A percentile compares a stretch with the other conserved stretches of the same genome.
phyloP scores from a whole-genome alignment of 2,888 invertebrate genomes.

The Augiades crinisus region DNA sequence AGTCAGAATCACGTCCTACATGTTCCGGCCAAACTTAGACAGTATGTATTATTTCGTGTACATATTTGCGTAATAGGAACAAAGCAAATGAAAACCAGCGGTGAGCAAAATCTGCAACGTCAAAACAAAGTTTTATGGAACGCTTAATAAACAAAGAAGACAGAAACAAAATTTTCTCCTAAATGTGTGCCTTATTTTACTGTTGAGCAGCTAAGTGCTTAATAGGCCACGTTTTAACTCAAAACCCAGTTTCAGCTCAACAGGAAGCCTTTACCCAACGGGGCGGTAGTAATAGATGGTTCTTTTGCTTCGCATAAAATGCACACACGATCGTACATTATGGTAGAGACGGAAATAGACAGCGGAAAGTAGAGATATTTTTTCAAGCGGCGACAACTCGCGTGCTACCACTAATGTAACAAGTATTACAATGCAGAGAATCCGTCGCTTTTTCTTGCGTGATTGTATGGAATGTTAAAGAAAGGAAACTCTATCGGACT shows the following conservation, averaged over 20 bases:
- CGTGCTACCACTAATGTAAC: conserved; percentile 1
- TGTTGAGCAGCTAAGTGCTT: neutral
- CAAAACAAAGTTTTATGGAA: too few species aligned
- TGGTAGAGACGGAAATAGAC: conserved; percentile 10
- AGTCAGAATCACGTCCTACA: conserved; percentile 15
- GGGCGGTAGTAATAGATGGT: conserved; percentile 7
- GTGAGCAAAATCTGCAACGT: too few species aligned
- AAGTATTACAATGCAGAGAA: conserved; percentile 6
- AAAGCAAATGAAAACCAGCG: neutral
- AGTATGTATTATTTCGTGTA: neutral
- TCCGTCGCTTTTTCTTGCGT: conserved; percentile 2
- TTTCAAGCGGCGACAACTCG: conserved; percentile 7
- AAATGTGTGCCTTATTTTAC: neutral
- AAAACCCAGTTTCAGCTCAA: neutral
- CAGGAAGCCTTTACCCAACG: neutral
- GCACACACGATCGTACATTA: conserved; percentile 5
- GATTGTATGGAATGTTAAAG: neutral
- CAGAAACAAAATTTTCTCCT: too few species aligned
- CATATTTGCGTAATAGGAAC: neutral
- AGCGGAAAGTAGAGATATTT: conserved; percentile 11
- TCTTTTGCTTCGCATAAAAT: conserved; percentile 4
- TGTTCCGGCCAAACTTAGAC: conserved; percentile 11
- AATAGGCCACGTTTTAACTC: neutral
- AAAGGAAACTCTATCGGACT: conserved; percentile 10
- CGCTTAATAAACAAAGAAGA: too few species aligned